phyloP scores from a whole-genome alignment of 2,797 vertebrate genomes.

The Scomberomorus guttatus region DNA sequence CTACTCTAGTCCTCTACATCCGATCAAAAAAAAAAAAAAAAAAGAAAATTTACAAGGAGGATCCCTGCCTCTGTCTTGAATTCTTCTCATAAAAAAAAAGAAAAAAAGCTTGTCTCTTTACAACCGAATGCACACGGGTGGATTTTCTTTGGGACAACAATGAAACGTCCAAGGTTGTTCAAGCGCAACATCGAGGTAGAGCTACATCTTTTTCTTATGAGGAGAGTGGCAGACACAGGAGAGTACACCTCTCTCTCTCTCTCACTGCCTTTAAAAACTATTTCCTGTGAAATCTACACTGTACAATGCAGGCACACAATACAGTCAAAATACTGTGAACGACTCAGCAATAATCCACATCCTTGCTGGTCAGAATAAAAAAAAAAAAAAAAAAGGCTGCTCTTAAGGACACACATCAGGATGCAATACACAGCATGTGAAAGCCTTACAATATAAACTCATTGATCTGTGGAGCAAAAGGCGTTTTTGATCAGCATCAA shows the following conservation, averaged over 20 bases:
- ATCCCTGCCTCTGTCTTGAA: constrained; percentile 8
- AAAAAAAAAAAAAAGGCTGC: too few species aligned
- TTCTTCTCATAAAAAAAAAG: constrained; percentile 30
- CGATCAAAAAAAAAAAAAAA: constrained; percentile 37
- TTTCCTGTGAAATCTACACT: constrained; percentile 5
- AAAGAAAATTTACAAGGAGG: constrained; percentile 5
- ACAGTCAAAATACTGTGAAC: constrained; percentile 19
- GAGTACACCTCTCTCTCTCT: constrained; percentile 19
- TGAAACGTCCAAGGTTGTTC: constrained; percentile 30
- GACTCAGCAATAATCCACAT: constrained; percentile 9
- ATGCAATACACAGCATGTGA: background rate
- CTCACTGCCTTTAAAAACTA: constrained; percentile 1
- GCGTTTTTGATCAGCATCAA: constrained; percentile 8
- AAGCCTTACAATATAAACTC: background rate
- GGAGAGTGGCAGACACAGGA: constrained; percentile 22
- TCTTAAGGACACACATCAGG: background rate
- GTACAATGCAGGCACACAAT: background rate
- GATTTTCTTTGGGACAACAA: constrained; percentile 36
- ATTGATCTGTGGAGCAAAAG: constrained; percentile 34
- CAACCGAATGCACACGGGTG: constrained; percentile 32
- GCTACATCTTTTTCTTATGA: constrained; percentile 49
- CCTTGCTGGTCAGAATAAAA: constrained; percentile 1
- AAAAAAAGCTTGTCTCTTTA: constrained; percentile 28
- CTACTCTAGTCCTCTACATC: constrained; percentile 19
- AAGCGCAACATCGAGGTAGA: constrained; percentile 26